phyloP scores from a whole-genome alignment of 2,113 vertebrate species.

The Ctenodactylus gundi region DNA sequence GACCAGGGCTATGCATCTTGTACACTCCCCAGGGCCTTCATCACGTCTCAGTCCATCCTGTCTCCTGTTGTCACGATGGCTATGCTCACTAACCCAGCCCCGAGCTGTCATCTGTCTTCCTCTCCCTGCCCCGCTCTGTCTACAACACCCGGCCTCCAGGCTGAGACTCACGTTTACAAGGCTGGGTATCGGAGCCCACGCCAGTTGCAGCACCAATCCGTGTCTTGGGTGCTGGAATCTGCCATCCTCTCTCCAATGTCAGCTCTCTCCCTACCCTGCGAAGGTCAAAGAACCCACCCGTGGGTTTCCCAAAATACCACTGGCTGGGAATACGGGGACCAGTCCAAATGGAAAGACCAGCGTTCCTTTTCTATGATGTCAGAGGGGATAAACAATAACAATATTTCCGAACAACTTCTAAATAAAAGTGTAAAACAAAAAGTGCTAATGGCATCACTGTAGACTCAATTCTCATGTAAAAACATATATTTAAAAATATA shows the following conservation, averaged over 20 bases:
- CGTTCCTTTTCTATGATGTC: slow-evolving; percentile 66
- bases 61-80: background rate
- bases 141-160: too few relatives aligned
- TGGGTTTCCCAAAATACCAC: slow-evolving; percentile 53
- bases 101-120: background rate
- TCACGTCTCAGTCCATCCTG: background rate
- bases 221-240: slow-evolving; percentile 39
- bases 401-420: slow-evolving; percentile 33
- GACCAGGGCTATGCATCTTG: too few relatives aligned
- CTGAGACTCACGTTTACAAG: too few relatives aligned
- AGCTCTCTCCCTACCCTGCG: background rate
- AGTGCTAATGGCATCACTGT: background rate
- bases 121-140: too few relatives aligned
- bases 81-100: background rate
- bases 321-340: slow-evolving; percentile 31
- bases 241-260: slow-evolving; percentile 30
- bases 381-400: slow-evolving; percentile 6
- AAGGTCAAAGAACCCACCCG: slow-evolving; percentile 61
- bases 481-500: background rate
- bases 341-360: slow-evolving; percentile 62
- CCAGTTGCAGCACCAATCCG: background rate
- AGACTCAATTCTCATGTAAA: slow-evolving; percentile 37
- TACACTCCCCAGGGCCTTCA: too few relatives aligned
- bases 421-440: slow-evolving; percentile 41
- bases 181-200: too few relatives aligned